Evolutionary conservation across 2,888 invertebrate genomes (phyloP).

Genomic region (Seira sanloemensis): DNA sequence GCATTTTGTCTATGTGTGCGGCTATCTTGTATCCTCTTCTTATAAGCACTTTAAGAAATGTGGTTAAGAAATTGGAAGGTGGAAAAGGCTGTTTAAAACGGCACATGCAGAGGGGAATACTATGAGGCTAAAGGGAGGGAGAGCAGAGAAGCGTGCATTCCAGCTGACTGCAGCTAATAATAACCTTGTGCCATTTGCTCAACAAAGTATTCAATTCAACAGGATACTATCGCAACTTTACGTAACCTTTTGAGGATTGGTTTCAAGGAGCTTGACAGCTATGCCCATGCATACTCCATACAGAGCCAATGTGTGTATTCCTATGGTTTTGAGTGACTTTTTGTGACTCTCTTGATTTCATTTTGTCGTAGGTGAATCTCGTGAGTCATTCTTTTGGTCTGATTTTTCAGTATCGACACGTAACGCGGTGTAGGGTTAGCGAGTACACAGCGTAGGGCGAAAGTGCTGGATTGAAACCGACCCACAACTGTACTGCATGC

Average conservation of each 20-base stretch:
- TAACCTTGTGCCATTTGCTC: conserved; percentile 67
- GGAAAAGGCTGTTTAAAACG: not conserved
- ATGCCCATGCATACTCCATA: not conserved
- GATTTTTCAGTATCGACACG: not conserved
- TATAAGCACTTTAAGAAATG: not conserved
- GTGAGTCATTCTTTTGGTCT: not conserved
- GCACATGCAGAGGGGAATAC: not conserved
- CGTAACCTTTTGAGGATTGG: conserved; percentile 63
- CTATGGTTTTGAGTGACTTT: not conserved
- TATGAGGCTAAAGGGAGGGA: not conserved
- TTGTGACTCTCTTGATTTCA: not conserved
- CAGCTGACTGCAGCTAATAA: conserved; percentile 67
- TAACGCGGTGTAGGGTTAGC: too few species aligned
- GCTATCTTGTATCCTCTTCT: not conserved
- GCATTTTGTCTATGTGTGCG: not conserved
- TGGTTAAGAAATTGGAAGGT: not conserved
- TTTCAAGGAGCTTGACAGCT: conserved; percentile 63
- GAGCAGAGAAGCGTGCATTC: conserved; percentile 59
- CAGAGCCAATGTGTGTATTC: not conserved
- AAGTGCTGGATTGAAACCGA: too few species aligned
- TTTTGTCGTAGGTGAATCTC: conserved; percentile 5
- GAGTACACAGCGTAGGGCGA: too few species aligned
- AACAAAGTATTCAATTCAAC: conserved; percentile 65
- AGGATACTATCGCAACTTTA: conserved; percentile 39
- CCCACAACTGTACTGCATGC: too few species aligned